Base-by-base conservation (phyloP, 1,140 invertebrate species). In the Brachionus koreanus region DNA sequence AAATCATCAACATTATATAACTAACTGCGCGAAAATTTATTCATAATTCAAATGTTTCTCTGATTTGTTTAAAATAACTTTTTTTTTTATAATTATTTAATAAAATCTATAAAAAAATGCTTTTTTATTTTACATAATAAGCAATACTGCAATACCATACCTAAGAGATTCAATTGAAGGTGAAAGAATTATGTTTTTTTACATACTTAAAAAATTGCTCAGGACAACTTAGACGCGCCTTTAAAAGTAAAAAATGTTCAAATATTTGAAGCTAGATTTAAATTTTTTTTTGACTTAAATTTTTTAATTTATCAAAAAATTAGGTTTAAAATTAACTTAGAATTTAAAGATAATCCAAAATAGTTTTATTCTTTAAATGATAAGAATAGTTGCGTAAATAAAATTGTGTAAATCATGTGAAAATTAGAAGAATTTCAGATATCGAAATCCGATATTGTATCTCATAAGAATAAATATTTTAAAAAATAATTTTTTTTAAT, bases 41-140 rank as follows among this genome's bases (percentile, higher is more conserved):
- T 23, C 49, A 57, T 57, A 57, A 57, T 57, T 57, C 19, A 19
- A 57, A 57, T 57, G 49, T 57, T 57, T 23, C 19, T 5, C 9
- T 46, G 43, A 46, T 16, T 16, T 57, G 16, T 57, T 16, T 19
- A 57, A 57, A 57, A 19, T 23, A 57, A 57, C 49, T 57, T 57
- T 57, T 57, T 57, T 57, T 57, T 57, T 57, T 57, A 57, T 57
- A 57, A 57, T 57, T 19, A 57, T 57, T 57, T 19, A 57, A 57
- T 57, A 57, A 57, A 57, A 57, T 57, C 49, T 57, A 57, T 57
- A 57, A 57, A 23, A 25, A 57, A 57, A 57, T 57, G 49, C 9
- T 19, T 7, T 57, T 57, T 19, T 9, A 57, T 19, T 57, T 57
- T 57, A 57, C 49, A 57, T 57, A 57, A 57, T 57, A 25, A 57